Evolutionary conservation across 2,113 vertebrate genomes (phyloP).

Genomic region (Machaerirhynchus nigripectus): DNA sequence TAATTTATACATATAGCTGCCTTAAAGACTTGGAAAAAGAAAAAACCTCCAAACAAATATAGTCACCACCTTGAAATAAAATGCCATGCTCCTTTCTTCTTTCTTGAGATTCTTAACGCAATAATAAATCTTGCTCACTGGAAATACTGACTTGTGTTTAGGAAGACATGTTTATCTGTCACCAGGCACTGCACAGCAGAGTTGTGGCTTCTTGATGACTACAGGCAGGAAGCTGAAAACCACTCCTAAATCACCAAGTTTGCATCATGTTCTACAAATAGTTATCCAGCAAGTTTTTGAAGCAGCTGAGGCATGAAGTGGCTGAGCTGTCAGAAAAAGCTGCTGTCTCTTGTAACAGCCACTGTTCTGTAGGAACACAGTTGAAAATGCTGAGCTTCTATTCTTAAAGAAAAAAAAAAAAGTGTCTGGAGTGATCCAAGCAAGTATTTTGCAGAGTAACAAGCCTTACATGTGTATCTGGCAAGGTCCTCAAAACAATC

Average conservation of each 20-base stretch:
- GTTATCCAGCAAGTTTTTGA: slow-evolving; percentile 25
- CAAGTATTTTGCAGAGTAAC: not conserved
- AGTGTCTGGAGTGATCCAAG: not conserved
- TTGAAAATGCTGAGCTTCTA: not conserved
- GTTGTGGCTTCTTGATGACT: slow-evolving; percentile 28
- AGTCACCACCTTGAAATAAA: not conserved
- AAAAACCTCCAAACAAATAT: rapidly evolving
- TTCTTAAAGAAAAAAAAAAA: not conserved
- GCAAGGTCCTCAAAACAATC: slow-evolving; percentile 3
- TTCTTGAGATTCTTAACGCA: not conserved
- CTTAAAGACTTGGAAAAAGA: not conserved
- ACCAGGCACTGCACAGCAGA: slow-evolving; percentile 18
- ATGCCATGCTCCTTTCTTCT: not conserved
- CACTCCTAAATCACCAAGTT: slow-evolving; percentile 43
- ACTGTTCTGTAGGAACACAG: not conserved
- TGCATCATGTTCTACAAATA: slow-evolving; percentile 62
- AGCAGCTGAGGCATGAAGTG: slow-evolving; percentile 26
- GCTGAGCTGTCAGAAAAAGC: slow-evolving; percentile 29
- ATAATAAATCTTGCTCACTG: not conserved
- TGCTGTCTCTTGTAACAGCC: not conserved
- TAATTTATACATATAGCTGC: not conserved
- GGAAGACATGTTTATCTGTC: slow-evolving; percentile 19
- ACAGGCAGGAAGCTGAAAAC: slow-evolving; percentile 55
- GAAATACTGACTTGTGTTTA: slow-evolving; percentile 16
- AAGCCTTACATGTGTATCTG: slow-evolving; percentile 27